These are phyloP conservation scores for Aegithalos caudatus DNA, from an alignment of 2,113 vertebrate species.

Conservation along the genomic window DNA sequence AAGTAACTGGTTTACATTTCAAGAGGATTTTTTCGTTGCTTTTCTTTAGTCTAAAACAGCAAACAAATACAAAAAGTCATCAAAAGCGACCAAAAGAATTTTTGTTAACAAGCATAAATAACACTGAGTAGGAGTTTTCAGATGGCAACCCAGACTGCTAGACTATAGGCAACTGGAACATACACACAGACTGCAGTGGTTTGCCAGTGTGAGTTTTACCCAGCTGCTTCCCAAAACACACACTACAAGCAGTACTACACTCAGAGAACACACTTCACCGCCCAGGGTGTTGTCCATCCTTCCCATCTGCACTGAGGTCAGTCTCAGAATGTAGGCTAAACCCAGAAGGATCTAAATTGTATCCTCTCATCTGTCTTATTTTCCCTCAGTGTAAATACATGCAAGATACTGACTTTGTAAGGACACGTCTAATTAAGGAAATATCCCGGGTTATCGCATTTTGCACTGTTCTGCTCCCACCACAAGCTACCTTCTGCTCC, in stretches of 20 bases:
- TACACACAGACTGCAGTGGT: not conserved
- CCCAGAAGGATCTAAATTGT: not conserved
- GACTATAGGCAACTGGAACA: not conserved
- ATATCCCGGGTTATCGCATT: fast-evolving
- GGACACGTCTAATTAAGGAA: not conserved
- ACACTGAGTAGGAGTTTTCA: not conserved
- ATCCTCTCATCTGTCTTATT: not conserved
- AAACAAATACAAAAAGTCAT: not conserved
- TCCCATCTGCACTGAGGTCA: not conserved
- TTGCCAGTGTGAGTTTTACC: not conserved
- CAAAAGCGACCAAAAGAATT: not conserved
- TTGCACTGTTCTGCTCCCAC: not conserved
- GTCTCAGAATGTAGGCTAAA: not conserved
- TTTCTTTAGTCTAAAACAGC: not conserved
- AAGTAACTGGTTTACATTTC: not conserved
- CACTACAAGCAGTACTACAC: not conserved
- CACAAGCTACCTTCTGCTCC: not conserved
- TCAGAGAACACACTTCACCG: fast-evolving
- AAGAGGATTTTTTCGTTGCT: not conserved
- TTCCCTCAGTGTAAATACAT: not conserved
- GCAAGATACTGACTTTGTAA: not conserved
- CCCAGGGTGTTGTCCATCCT: fast-evolving
- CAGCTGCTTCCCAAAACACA: not conserved
- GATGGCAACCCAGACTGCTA: not conserved
- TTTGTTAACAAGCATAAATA: not conserved